Evolutionary conservation across 2,888 invertebrate species (phyloP).

Genomic region (Stenolophus ochropezus): DNA sequence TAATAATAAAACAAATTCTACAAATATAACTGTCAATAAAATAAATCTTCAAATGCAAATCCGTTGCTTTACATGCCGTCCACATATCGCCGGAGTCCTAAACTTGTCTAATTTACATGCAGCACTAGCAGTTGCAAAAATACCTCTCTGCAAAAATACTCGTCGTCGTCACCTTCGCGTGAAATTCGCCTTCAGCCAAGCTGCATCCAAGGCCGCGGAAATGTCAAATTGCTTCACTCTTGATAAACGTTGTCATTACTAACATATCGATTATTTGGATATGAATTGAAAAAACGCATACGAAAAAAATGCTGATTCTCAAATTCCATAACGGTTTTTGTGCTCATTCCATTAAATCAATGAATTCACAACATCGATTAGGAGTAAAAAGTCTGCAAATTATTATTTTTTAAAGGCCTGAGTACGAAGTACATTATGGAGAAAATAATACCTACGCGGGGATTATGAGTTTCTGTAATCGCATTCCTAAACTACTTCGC

Average conservation of each 20-base stretch:
- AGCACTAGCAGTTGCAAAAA: conserved; percentile 40
- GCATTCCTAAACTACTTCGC: no score
- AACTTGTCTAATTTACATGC: conserved; percentile 11
- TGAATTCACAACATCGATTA: no score
- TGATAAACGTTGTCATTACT: conserved; percentile 30
- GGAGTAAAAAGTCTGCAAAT: no score
- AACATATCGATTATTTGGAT: conserved; percentile 23
- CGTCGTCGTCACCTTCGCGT: conserved; percentile 29
- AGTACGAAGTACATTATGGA: no score
- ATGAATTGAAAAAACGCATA: neutral
- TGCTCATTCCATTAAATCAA: no score
- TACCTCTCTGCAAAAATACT: conserved; percentile 29
- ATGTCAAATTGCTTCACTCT: conserved; percentile 51
- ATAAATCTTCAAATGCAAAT: conserved; percentile 28
- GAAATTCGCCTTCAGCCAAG: conserved; percentile 50
- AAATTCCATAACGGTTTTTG: no score
- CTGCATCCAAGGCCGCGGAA: conserved; percentile 34
- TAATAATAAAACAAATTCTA: neutral
- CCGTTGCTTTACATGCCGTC: neutral
- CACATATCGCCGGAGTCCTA: neutral
- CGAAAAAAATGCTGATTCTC: no score
- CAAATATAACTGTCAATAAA: conserved; percentile 30
- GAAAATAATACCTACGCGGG: no score
- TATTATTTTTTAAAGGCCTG: no score
- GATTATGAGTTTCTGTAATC: no score